Evolutionary conservation across 2,797 vertebrate genomes (phyloP).

Genomic region (Eospalax fontanierii): DNA sequence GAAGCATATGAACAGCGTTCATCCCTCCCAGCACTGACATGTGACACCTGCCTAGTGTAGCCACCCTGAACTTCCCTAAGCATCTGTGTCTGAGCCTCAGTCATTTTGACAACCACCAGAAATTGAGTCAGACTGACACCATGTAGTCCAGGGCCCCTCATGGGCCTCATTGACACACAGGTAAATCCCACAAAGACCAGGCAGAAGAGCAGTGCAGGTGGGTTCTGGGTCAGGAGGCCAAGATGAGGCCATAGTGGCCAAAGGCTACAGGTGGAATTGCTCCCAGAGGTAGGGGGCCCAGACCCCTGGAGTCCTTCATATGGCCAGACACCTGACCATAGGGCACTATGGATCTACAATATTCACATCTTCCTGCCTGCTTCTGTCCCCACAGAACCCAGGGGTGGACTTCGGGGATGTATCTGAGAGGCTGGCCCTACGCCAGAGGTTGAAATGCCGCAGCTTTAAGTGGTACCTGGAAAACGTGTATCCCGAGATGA

Average conservation of each 20-base stretch:
- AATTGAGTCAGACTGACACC: background rate
- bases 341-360: accelerated
- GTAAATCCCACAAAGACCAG: background rate
- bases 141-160: too few relatives aligned
- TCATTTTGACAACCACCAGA: background rate
- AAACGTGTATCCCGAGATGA: constrained; percentile 99
- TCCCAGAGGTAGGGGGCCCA: background rate
- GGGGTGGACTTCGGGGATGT: constrained; percentile 99
- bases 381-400: constrained; percentile 92
- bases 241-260: background rate
- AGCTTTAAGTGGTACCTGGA: constrained; percentile 99
- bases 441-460: constrained; percentile 95
- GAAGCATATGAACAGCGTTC: too few relatives aligned
- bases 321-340: background rate
- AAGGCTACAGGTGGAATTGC: background rate
- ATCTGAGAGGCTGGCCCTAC: constrained; percentile 95
- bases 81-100: background rate
- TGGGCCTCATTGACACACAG: background rate
- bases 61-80: background rate
- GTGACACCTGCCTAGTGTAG: background rate
- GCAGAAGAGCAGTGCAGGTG: background rate
- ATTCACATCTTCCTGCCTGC: accelerated
- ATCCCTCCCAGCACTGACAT: background rate
- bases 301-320: background rate
- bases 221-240: background rate